Percentiles rank a stretch among this genome's conserved stretches.
Conservation (phyloP, 2,888 invertebrate genomes). For the Cheilosia urbana region DNA sequence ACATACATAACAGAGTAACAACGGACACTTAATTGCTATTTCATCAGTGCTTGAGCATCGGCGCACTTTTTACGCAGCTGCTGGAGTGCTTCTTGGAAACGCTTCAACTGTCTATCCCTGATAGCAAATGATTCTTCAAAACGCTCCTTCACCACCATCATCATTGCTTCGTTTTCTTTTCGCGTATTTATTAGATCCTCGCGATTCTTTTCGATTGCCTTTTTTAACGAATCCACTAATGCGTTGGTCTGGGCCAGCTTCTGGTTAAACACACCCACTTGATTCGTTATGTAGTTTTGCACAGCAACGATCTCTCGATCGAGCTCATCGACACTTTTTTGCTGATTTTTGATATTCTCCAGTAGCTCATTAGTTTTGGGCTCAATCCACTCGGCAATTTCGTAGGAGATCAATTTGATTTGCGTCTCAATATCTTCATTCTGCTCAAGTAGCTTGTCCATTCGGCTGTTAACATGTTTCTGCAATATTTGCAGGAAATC, state of each 20-base stretch:
- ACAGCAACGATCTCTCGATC: slow-evolving; percentile 49
- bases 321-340: slow-evolving; percentile 31
- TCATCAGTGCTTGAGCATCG: slow-evolving; percentile 30
- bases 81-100: slow-evolving; percentile 34
- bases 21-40: neutral
- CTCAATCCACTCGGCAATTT: slow-evolving; percentile 55
- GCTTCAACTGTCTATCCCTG: slow-evolving; percentile 26
- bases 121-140: slow-evolving; percentile 38
- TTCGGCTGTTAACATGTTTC: slow-evolving; percentile 24
- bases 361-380: slow-evolving; percentile 40
- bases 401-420: slow-evolving; percentile 49
- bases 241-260: slow-evolving; percentile 10
- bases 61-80: slow-evolving; percentile 25
- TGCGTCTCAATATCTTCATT: slow-evolving; percentile 39
- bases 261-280: slow-evolving; percentile 10
- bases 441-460: slow-evolving; percentile 17
- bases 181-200: neutral
- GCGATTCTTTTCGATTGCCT: slow-evolving; percentile 9
- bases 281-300: slow-evolving; percentile 33
- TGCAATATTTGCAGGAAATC: slow-evolving; percentile 42
- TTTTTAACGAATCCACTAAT: neutral
- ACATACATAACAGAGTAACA: neutral
- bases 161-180: slow-evolving; percentile 51
- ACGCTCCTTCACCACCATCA: slow-evolving; percentile 37
- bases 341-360: slow-evolving; percentile 26